Evolutionary conservation across 2,113 vertebrate species (phyloP), one percentile per base, ranked within the genome.

Genomic region (Salvelinus namaycush): DNA sequence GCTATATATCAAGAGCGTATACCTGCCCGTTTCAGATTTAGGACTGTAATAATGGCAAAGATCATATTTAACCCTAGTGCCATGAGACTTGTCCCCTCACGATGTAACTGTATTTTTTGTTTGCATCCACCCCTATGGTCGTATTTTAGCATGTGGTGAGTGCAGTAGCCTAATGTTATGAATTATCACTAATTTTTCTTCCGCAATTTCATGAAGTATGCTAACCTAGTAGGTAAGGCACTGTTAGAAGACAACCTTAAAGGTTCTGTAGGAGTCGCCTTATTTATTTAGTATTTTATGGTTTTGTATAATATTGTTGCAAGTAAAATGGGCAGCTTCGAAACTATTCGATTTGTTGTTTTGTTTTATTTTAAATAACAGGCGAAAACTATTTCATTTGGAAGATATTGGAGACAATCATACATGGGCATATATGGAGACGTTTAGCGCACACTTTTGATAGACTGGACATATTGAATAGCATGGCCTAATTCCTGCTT

Each of bases 1-100:
- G 59, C 11, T 74, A 34, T 62, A 16, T 62, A 49, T 74, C 72
- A 74, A 48, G 22, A 65, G 26, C 39, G 9, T 44, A 44, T 44
- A 11, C 39, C 39, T 44, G 11, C 39, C 48, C 27, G 16, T 57
- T 57, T 57, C 54, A 14, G 54, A 57, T 57, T 14, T 57, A 57
- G 54, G 3, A 57, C 39, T 44, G 9, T 11, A 44, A 44, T 44
- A 44, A 44, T 44, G 39, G 39, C 39, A 44, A 44, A 20, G 14
- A 5, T 18, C 7, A 14, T 20, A 57, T 57, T 57, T 7, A 57
- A 57, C 54, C 1, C 14, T 57, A 18, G 54, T 57, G 54, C 54
- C 54, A 20, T 57, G 54, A 57, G 54, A 57, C 20, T 57, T 57
- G 51, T 57, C 14, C 20, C 18, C 18, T 18, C 12, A 44, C 39